A percentile compares a stretch with the other conserved stretches of the same genome.
These are phyloP conservation scores for Lasiommata megera DNA, from an alignment of 2,888 invertebrate genomes.

Conservation along the genomic window DNA sequence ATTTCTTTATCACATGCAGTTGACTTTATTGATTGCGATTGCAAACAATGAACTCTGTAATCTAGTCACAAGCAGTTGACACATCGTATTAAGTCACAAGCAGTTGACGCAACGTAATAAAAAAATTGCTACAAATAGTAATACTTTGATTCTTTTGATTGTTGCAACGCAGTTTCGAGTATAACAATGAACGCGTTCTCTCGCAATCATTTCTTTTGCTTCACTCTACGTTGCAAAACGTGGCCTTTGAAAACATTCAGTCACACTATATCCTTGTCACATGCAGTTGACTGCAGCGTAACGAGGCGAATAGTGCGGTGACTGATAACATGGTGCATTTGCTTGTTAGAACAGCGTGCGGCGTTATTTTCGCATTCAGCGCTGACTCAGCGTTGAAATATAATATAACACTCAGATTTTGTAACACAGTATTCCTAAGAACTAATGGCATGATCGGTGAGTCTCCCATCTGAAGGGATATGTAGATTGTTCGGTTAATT, in stretches of 20 bases:
- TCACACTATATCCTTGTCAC: conserved; percentile 26
- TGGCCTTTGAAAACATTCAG: conserved; percentile 21
- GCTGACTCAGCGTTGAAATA: conserved; percentile 2
- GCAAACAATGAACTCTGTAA: no score
- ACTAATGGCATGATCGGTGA: no score
- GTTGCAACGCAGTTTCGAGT: no score
- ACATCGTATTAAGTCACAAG: no score
- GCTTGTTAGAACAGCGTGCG: conserved; percentile 19
- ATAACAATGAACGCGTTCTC: neutral
- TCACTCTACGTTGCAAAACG: neutral
- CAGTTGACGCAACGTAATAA: neutral
- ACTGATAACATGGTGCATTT: conserved; percentile 31
- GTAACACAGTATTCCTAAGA: neutral
- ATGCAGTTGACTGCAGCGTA: conserved; percentile 31
- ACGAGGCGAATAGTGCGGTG: conserved; percentile 25
- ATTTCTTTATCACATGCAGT: no score
- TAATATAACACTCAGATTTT: neutral
- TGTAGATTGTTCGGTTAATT: no score
- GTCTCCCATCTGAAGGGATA: no score
- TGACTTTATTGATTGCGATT: no score
- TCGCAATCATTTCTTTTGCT: neutral
- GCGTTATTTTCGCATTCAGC: conserved; percentile 1
- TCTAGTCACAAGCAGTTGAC: no score
- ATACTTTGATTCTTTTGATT: no score
- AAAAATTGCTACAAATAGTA: no score